A percentile compares a stretch with the other conserved stretches of the same genome.
Evolutionary conservation across 2,888 invertebrate genomes (phyloP).

Genomic region (Trissonchulus latispiculum): DNA sequence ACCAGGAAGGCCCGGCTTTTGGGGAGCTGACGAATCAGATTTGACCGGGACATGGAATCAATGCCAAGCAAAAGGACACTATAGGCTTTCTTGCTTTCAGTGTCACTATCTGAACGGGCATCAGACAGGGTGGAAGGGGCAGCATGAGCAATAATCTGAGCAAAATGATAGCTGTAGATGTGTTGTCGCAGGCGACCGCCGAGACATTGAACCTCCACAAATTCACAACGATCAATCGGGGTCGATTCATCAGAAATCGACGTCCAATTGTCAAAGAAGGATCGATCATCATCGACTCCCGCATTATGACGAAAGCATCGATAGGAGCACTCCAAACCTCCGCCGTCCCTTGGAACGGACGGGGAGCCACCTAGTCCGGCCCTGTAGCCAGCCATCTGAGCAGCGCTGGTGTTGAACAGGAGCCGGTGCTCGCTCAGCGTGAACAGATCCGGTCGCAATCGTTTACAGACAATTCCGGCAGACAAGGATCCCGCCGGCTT

Average conservation of each 20-base stretch:
- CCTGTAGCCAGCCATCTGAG: constrained; percentile 35
- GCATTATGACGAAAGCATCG: constrained; percentile 21
- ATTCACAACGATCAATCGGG: background rate
- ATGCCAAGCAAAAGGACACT: constrained; percentile 45
- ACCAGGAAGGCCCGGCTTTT: constrained; percentile 32
- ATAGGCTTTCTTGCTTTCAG: background rate
- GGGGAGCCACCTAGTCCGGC: too few relatives aligned
- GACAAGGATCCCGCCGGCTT: background rate
- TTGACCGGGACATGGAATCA: constrained; percentile 45
- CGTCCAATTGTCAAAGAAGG: constrained; percentile 17
- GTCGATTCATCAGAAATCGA: background rate
- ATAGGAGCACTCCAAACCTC: constrained; percentile 29
- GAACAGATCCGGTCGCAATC: background rate
- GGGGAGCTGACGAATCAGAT: constrained; percentile 43
- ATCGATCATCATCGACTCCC: constrained; percentile 19
- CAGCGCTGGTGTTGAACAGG: constrained; percentile 27
- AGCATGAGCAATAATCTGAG: background rate
- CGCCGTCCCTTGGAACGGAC: too few relatives aligned
- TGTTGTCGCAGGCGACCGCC: background rate
- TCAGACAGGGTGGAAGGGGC: background rate
- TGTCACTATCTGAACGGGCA: too few relatives aligned
- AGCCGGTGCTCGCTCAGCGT: background rate
- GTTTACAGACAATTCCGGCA: constrained; percentile 12
- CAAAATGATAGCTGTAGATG: background rate
- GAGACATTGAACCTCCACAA: constrained; percentile 20